phyloP scores from a whole-genome alignment of 92 coral and sea anemone species.

The Epizoanthus illoricatus region DNA sequence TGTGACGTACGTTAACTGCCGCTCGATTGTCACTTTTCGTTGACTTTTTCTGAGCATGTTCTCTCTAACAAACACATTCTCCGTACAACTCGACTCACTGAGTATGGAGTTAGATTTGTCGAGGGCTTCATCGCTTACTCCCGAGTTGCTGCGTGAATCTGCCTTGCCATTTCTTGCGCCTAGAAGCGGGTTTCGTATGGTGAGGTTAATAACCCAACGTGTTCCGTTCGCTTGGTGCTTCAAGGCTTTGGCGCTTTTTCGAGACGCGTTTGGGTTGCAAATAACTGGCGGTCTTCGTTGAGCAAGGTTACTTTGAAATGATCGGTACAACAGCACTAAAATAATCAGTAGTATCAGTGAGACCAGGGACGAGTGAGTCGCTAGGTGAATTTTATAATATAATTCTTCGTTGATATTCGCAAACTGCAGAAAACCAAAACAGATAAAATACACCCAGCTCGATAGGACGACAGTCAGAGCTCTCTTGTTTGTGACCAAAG shows the following conservation, averaged over 20 bases:
- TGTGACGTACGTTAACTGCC: constrained; percentile 30
- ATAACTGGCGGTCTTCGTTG: not conserved
- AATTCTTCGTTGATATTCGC: constrained; percentile 18
- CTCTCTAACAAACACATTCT: constrained; percentile 2
- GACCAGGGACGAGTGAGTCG: constrained; percentile 30
- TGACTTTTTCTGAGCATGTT: constrained; percentile 32
- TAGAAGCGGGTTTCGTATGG: constrained; percentile 13
- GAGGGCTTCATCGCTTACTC: constrained; percentile 4
- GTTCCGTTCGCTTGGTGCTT: not conserved
- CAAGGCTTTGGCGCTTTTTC: not conserved
- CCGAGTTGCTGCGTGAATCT: constrained; percentile 2
- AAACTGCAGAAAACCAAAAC: constrained; percentile 26
- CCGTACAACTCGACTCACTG: not conserved
- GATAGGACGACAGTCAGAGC: constrained; percentile 13
- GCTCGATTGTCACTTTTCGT: constrained; percentile 14
- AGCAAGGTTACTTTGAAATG: constrained; percentile 23
- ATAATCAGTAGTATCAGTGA: constrained; percentile 21
- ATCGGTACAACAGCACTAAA: constrained; percentile 27
- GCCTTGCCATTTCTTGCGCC: not conserved
- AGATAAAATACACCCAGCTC: constrained; percentile 37
- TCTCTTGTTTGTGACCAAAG: constrained; percentile 22
- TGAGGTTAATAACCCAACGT: constrained; percentile 4
- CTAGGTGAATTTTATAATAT: constrained; percentile 34
- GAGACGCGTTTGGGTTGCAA: not conserved
- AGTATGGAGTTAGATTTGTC: not conserved